A percentile compares a stretch with the other conserved stretches of the same genome.
Conservation (phyloP, 2,113 vertebrate species). For the Chlamydotis undulata region DNA sequence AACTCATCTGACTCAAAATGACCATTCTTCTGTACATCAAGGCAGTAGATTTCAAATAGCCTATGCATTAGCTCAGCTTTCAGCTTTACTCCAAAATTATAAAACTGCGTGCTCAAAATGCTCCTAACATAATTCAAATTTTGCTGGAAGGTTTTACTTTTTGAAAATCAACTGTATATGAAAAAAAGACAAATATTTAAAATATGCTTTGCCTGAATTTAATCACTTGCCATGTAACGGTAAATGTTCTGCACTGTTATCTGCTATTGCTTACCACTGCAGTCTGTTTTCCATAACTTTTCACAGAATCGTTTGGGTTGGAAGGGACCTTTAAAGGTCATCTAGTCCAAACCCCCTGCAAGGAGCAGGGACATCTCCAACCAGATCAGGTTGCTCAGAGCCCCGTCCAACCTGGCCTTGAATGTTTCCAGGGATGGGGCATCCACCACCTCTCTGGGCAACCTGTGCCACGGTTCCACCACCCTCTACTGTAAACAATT, state of each 20-base stretch:
- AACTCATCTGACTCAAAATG: not conserved
- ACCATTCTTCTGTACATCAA: not conserved
- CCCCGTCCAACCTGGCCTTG: too few relatives aligned
- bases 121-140: not conserved
- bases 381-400: too few relatives aligned
- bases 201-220: not conserved
- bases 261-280: not conserved
- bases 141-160: not conserved
- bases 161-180: not conserved
- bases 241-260: not conserved
- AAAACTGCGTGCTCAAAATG: not conserved
- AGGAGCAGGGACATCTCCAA: too few relatives aligned
- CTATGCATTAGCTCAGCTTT: not conserved
- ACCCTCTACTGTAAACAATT: too few relatives aligned
- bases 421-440: too few relatives aligned
- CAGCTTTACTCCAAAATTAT: not conserved
- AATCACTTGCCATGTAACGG: not conserved
- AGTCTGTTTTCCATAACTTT: not conserved
- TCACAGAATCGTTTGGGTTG: too few relatives aligned
- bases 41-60: not conserved
- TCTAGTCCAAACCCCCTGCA: too few relatives aligned
- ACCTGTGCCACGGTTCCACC: too few relatives aligned
- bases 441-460: too few relatives aligned
- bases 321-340: too few relatives aligned
- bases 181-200: not conserved